Conservation (phyloP, 2,797 vertebrate species). For the Gymnocypris eckloni region DNA sequence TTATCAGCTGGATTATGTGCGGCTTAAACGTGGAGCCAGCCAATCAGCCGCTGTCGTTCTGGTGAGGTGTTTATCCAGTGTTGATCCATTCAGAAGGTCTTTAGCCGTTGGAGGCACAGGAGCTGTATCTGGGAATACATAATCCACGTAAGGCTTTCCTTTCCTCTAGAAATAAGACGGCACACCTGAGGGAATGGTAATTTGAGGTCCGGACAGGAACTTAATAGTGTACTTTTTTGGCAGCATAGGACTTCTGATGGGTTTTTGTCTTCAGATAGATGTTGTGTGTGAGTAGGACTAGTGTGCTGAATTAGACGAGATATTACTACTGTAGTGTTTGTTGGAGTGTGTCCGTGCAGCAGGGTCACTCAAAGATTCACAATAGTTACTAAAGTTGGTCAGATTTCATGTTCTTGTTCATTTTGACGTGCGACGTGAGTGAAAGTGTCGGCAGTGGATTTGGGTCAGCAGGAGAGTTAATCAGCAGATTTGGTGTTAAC, state of each 20-base stretch:
- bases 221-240: neutral
- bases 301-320: neutral
- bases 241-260: neutral
- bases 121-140: slow-evolving; percentile 56
- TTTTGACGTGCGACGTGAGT: slow-evolving; percentile 52
- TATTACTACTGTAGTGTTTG: neutral
- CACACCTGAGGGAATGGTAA: neutral
- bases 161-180: neutral
- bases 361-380: neutral
- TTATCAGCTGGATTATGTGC: slow-evolving; percentile 80
- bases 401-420: neutral
- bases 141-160: slow-evolving; percentile 66
- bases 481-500: slow-evolving; percentile 91
- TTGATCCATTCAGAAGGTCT: slow-evolving; percentile 75
- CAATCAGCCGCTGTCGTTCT: slow-evolving; percentile 73
- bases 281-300: no score
- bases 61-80: slow-evolving; percentile 71
- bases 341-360: neutral
- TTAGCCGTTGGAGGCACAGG: slow-evolving; percentile 65
- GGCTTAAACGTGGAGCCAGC: slow-evolving; percentile 76
- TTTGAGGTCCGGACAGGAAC: neutral
- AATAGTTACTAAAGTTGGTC: neutral
- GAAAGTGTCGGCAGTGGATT: slow-evolving; percentile 77
- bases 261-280: neutral
- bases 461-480: slow-evolving; percentile 83